phyloP scores from a whole-genome alignment of 2,797 vertebrate species.

The Galaxias olidus region DNA sequence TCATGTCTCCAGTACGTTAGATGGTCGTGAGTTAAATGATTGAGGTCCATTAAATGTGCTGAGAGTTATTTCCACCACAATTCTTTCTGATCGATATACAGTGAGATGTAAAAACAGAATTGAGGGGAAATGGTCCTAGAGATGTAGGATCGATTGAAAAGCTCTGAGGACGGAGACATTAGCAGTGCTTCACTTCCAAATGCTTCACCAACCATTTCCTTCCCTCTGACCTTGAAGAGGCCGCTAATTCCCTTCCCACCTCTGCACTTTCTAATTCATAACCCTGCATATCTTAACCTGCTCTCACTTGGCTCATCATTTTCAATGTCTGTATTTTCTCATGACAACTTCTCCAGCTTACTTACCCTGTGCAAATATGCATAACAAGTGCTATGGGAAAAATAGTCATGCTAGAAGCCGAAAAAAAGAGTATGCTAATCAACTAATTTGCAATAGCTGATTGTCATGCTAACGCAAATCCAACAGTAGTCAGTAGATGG shows the following conservation, averaged over 20 bases:
- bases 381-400: too few relatives aligned
- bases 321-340: conserved; percentile 31
- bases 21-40: conserved; percentile 9
- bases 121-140: conserved; percentile 2
- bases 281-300: conserved; percentile 13
- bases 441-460: conserved; percentile 47
- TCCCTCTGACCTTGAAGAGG: conserved; percentile 60
- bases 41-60: conserved; percentile 5
- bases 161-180: conserved; percentile 39
- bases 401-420: neutral
- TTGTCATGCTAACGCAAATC: conserved; percentile 45
- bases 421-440: conserved; percentile 36
- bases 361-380: neutral
- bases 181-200: conserved; percentile 48
- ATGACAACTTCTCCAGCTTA: neutral
- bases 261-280: conserved; percentile 3
- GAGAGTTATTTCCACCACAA: conserved; percentile 16
- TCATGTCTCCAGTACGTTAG: too few relatives aligned
- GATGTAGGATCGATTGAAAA: conserved; percentile 46
- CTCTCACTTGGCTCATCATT: conserved; percentile 38
- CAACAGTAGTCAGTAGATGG: conserved; percentile 28
- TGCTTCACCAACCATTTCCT: too few relatives aligned
- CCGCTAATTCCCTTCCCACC: conserved; percentile 47
- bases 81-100: conserved; percentile 24
- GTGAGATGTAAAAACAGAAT: conserved; percentile 26